Evolutionary conservation across 2,113 vertebrate genomes (phyloP), one percentile per base, ranked within the genome.

Genomic region (Atherinomorus stipes): DNA sequence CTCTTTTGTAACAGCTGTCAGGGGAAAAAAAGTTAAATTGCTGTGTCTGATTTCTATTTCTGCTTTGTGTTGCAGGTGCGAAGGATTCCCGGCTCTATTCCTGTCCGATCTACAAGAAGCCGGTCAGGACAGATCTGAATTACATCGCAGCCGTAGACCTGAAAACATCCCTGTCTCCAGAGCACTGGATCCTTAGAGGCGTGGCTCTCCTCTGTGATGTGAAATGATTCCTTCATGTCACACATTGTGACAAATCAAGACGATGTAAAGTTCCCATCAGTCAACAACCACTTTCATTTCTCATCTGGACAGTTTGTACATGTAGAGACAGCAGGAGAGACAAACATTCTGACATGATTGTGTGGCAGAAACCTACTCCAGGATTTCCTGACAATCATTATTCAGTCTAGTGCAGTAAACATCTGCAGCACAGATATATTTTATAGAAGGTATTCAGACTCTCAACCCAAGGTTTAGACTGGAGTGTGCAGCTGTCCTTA

Each of bases 71-170:
- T 79, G 80, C 80, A 98, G 96, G 89, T 80, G 23, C 78, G 60
- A 96, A 93, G 90, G 96, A 98, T 89, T 74, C 92, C 11, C 83
- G 86, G 16, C 75, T 96, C 37, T 99, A 98, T 81, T 95, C 94
- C 1, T 98, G 96, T 74, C 97, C 97, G 0, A 86, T 99, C 81
- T 99, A 99, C 75, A 99, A 98, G 88, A 99, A 97, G 89, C 93
- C 94, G 0, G 85, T 93, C 16, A 91, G 97, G 66, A 98, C 95
- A 0, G 95, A 97, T 74, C 51, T 92, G 74, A 98, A 98, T 88
- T 98, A 94, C 80, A 96, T 98, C 0, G 94, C 95, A 21, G 86
- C 94, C 4, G 88, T 98, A 31, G 95, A 97, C 63, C 94, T 99
- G 52, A 94, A 89, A 88, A 97, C 95, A 0, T 64, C 83, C 8